Evolutionary conservation across 2,113 vertebrate species (phyloP), one percentile per base, ranked within the genome.

Genomic region (Cheirogaleus medius): DNA sequence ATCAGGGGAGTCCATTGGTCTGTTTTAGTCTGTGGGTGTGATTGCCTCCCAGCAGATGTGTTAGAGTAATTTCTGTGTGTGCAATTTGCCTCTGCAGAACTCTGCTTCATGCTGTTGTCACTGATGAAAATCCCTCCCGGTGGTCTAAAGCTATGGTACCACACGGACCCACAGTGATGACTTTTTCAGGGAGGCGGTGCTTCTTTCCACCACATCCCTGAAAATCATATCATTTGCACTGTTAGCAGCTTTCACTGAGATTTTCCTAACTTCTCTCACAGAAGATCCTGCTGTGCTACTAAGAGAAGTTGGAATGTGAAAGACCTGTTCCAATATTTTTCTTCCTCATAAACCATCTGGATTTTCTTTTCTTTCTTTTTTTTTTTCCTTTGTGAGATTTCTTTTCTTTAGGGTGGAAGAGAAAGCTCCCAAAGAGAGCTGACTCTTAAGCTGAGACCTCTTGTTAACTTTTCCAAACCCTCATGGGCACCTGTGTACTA

Each of bases 141-240:
- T 13, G 64, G 86, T 85, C 96, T 83, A 8, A 6, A 71, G 34
- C 81, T 64, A 37, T 77, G 54, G 83, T 18, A 52, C 84, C 92
- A 74, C 25, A 60, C 8, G 52, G 91, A 58, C 91, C n/a, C 44
- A 66, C 4, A 1, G 47, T 20, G 89, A 91, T 69, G 81, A 47
- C 91, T 93, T 77, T 93, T 94, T 60, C 64, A 54, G 77, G 80
- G 89, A 66, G 47, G 20, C 1, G 0, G 73, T 54, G 6, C 44
- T 32, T 66, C 47, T 56, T 66, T 64, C 56, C 49, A 68, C 29
- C 27, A 37, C 58, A 69, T 87, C 47, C 77, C 74, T 73, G 96
- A 87, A 97, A 94, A 95, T 97, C 71, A n/a, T 90, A 58, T 94
- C 56, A 83, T 95, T 96, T 96, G 94, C 77, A 3, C 76, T 58